Conservation (phyloP, 2,888 invertebrate genomes). For the Drosophila nigricruria region DNA sequence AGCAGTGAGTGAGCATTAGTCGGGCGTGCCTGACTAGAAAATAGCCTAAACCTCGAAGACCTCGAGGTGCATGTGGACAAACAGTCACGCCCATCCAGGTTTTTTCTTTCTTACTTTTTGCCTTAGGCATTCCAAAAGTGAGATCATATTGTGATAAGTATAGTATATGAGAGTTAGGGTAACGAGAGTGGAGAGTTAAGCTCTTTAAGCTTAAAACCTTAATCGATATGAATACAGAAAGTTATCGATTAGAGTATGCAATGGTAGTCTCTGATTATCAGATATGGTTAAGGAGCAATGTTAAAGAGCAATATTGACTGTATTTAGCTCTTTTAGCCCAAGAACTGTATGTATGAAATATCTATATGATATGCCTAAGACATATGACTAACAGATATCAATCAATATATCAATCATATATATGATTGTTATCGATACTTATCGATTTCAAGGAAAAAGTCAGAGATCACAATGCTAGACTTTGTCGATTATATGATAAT, state of each 20-base stretch:
- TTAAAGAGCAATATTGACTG: neutral
- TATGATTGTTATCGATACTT: neutral
- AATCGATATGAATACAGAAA: neutral
- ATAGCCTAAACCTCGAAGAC: neutral
- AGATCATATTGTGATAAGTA: neutral
- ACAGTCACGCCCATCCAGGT: neutral
- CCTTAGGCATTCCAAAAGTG: neutral
- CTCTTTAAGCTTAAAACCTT: neutral
- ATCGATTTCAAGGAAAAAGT: neutral
- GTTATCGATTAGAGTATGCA: neutral
- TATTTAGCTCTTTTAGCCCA: neutral
- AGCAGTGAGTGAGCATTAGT: conserved; percentile 14
- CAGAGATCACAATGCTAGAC: no score
- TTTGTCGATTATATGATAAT: no score
- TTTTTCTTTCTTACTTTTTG: neutral
- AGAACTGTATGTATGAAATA: no score
- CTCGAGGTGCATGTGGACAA: neutral
- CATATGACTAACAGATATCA: no score
- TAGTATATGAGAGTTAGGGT: neutral
- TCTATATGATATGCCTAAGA: no score
- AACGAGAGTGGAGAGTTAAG: neutral
- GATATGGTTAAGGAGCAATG: no score
- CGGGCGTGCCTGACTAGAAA: conserved; percentile 13
- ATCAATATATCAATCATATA: no score
- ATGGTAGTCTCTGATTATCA: neutral